Evolutionary conservation across 2,888 invertebrate genomes (phyloP).

Genomic region (Sminthurides aquaticus): DNA sequence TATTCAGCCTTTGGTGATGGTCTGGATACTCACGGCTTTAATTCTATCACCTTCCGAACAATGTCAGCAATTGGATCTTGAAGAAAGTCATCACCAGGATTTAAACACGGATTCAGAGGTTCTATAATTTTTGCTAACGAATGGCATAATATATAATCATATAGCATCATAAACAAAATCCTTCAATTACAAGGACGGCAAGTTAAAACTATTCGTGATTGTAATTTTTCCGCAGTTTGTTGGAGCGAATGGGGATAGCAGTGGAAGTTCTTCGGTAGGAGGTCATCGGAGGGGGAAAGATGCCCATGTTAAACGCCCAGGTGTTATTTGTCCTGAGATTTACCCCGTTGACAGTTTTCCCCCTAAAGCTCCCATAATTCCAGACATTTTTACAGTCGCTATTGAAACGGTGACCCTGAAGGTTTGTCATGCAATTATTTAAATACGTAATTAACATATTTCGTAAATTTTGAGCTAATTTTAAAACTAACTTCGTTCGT

Average conservation of each 20-base stretch:
- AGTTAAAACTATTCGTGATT: too few relatives aligned
- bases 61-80: neutral
- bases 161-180: too few relatives aligned
- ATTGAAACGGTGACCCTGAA: constrained; percentile 42
- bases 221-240: too few relatives aligned
- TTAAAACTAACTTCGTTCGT: neutral
- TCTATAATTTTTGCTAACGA: neutral
- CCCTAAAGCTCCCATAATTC: constrained; percentile 42
- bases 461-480: neutral
- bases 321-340: constrained; percentile 39
- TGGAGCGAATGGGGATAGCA: too few relatives aligned
- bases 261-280: too few relatives aligned
- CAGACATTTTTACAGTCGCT: constrained; percentile 42
- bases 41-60: neutral
- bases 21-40: neutral
- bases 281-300: neutral
- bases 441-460: neutral
- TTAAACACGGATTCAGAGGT: neutral
- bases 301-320: constrained; percentile 31
- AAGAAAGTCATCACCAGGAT: neutral
- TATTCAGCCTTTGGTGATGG: too few relatives aligned
- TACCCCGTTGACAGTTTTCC: constrained; percentile 23
- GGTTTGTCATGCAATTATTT: constrained; percentile 23
- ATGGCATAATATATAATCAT: too few relatives aligned
- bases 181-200: too few relatives aligned